Base-by-base conservation (phyloP, 2,113 vertebrate genomes). In the Brienomyrus brachyistius region DNA sequence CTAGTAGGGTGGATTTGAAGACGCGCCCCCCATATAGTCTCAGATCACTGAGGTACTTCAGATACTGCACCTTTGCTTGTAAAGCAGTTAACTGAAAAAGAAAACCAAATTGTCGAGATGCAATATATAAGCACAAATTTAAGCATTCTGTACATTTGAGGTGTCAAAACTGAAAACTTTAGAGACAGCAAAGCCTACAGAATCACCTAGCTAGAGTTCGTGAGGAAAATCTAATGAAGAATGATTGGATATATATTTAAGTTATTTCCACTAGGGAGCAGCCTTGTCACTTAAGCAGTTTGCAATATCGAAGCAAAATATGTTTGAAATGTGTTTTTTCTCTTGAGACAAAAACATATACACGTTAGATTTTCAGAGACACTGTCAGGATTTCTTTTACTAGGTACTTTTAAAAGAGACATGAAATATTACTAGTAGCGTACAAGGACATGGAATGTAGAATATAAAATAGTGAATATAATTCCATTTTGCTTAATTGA, bases 11-110 rank as follows among this genome's bases (percentile, higher is more conserved):
- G 82, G 97, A 97, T 93, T 97, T 97, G 95, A 99, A 99, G 92
- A 98, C 97, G 89, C 97, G 96, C 66, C 98, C 98, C 91, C 98
- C 98, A 13, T 99, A 99, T 43, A 99, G 95, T 90, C 97, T 94
- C 59, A 99, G 95, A 91, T 99, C 98, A 92, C 98, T 98, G 94
- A 99, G 98, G 94, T 99, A 99, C 96, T 98, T 97, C 90, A 99
- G 95, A 95, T 99, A 99, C 95, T 99, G 98, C 92, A 99, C 97
- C 96, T 99, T 99, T 93, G 98, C 98, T 96, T 99, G 98, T 90
- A 99, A 93, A 87, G 97, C 97, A 27, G 98, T 98, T 40, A 99
- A 96, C 98, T 99, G 94, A 45, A 91, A 50, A 86, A 89, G 88
- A 92, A 90, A 90, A 40, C 40, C 40, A 40, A 40, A 40, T 40